Conservation (phyloP, 1,140 invertebrate genomes). For the Aphelenchoides fujianensis region DNA sequence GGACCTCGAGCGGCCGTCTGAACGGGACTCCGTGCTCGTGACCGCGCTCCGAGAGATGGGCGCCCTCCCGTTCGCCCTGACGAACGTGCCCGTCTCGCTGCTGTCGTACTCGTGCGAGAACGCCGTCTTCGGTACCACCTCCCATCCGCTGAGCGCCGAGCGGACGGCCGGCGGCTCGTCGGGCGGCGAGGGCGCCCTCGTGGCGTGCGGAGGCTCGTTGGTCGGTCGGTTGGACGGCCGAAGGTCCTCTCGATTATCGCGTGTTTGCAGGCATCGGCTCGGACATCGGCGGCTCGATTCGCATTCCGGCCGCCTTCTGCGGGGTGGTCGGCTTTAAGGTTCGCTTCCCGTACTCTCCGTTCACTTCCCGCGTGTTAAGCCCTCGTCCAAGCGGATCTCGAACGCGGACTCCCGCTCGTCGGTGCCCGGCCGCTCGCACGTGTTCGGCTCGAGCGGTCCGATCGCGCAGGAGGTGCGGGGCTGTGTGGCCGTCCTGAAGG, state of each 20-base stretch:
- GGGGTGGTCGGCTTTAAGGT: constrained; percentile 36
- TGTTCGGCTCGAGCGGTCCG: constrained; percentile 19
- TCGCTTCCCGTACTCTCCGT: neutral
- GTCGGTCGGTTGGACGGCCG: too few species aligned
- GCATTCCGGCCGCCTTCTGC: constrained; percentile 63
- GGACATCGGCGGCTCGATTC: constrained; percentile 66
- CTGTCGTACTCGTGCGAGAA: constrained; percentile 63
- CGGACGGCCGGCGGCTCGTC: constrained; percentile 64
- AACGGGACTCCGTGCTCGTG: constrained; percentile 54
- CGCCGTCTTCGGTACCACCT: constrained; percentile 65
- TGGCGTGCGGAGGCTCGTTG: constrained; percentile 54
- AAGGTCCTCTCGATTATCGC: too few species aligned
- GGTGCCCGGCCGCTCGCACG: constrained; percentile 29
- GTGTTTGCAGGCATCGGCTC: constrained; percentile 65
- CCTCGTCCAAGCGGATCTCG: constrained; percentile 15
- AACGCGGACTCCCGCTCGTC: constrained; percentile 13
- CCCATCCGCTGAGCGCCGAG: constrained; percentile 61
- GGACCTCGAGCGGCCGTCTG: constrained; percentile 54
- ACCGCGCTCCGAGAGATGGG: constrained; percentile 39
- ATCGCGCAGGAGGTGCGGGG: constrained; percentile 27
- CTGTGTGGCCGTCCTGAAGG: constrained; percentile 11
- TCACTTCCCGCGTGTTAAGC: constrained; percentile 26
- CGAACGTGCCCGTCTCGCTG: constrained; percentile 62
- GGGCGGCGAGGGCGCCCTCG: constrained; percentile 60
- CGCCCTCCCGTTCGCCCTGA: constrained; percentile 63